phyloP scores from a whole-genome alignment of 2,113 vertebrate genomes.

The Butorides virescens region DNA sequence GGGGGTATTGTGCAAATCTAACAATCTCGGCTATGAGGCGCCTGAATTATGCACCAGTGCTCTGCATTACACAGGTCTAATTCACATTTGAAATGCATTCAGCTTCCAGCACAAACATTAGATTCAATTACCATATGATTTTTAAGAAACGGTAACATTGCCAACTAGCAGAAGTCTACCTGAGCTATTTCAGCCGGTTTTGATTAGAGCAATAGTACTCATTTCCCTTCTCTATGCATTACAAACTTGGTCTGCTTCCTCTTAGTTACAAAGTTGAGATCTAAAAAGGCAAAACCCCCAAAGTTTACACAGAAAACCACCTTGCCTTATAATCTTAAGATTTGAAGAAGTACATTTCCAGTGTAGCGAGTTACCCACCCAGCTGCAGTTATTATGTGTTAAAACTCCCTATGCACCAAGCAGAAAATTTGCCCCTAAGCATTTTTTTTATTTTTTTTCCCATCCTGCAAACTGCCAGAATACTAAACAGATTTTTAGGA shows the following conservation, averaged over 20 bases:
- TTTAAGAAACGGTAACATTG: not conserved
- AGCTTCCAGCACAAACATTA: not conserved
- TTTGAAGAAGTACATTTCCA: not conserved
- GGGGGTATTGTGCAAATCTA: not conserved
- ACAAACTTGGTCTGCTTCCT: not conserved
- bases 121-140: not conserved
- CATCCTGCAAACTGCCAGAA: constrained; percentile 9
- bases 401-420: not conserved
- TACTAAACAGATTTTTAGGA: constrained; percentile 25
- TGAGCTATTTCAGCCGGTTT: not conserved
- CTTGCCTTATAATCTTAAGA: not conserved
- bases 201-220: not conserved
- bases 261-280: not conserved
- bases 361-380: not conserved
- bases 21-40: not conserved
- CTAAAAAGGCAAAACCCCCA: not conserved
- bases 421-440: constrained; percentile 37
- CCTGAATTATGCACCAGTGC: not conserved
- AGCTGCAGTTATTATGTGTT: not conserved
- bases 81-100: not conserved
- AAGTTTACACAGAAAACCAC: not conserved
- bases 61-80: not conserved
- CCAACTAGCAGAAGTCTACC: not conserved
- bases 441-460: not conserved
- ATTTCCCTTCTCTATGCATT: not conserved